Base-by-base conservation (phyloP, 2,113 vertebrate genomes). In the Nansenia antarctica region DNA sequence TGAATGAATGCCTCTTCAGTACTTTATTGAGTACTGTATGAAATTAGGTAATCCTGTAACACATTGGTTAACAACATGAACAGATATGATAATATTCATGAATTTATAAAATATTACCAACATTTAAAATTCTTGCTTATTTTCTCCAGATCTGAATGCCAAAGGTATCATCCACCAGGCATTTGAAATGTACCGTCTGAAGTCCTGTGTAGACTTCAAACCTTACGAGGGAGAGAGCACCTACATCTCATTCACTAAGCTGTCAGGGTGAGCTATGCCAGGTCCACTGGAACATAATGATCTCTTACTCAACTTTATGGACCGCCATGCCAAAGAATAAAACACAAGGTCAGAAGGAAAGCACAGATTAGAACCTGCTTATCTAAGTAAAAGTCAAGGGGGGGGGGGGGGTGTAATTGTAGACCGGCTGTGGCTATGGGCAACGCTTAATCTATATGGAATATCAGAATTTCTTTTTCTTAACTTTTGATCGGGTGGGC, bases 171-270 rank as follows among this genome's bases (percentile, higher is more conserved):
- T 98, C 77, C 95, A 95, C 20, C 92, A 94, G 78, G 86, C 93
- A 0, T 93, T 98, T 85, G 96, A 98, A 84, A 94, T 94, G 87
- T 98, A 94, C 67, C 94, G 95, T 52, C 85, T 98, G 18, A 96
- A 93, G 80, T 95, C 96, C n/a, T 98, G 96, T 20, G 57, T 98
- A 62, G 94, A 98, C 80, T 98, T 98, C 81, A 97, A 98, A 74
- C 95, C 94, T 0, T 96, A 98, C 5, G 93, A 94, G 80, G 95
- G 96, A 74, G 96, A 98, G 35, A 72, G 24, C 6, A 87, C 79
- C 2, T 95, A 92, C 26, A 87, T 98, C 81, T 91, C 91, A 47
- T 96, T 98, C 73, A 90, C 76, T 35, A 90, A 96, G 64, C 86
- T 90, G 78, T n/a, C 35, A 0, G 96, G 96, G 96, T 97, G 82